Percentiles rank a stretch among this genome's conserved stretches.
phyloP scores from a whole-genome alignment of 2,888 invertebrate genomes.

The Drosophila suboccidentalis region DNA sequence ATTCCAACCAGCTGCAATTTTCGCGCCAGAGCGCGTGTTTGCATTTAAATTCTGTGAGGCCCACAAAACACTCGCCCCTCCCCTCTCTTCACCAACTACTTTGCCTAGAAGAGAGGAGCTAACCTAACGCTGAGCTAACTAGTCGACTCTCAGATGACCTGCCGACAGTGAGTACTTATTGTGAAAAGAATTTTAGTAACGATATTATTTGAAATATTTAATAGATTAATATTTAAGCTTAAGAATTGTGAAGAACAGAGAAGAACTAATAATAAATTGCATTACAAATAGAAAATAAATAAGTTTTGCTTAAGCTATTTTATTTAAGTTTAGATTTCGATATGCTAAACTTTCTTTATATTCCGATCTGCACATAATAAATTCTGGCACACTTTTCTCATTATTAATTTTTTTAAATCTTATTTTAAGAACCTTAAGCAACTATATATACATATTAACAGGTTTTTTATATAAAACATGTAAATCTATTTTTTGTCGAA shows the following conservation, averaged over 20 bases:
- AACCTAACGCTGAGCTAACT: background rate
- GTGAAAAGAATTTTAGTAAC: background rate
- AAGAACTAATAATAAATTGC: background rate
- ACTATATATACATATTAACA: too few species aligned
- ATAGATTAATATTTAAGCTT: too few species aligned
- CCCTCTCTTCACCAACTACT: background rate
- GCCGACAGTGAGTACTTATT: background rate
- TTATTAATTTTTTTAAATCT: too few species aligned
- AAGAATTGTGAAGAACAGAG: background rate
- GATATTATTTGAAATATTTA: background rate
- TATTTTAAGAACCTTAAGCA: too few species aligned
- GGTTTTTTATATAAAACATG: too few species aligned
- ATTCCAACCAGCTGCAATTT: conserved; percentile 83
- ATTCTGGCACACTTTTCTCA: too few species aligned
- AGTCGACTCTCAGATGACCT: conserved; percentile 33
- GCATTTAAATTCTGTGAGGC: conserved; percentile 70
- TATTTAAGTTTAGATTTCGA: background rate
- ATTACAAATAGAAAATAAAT: too few species aligned
- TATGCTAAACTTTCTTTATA: background rate
- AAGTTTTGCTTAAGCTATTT: too few species aligned
- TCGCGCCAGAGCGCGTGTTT: conserved; percentile 77
- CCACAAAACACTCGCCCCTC: conserved; percentile 17
- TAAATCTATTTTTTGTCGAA: too few species aligned
- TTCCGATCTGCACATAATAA: too few species aligned
- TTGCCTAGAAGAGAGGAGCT: background rate